Evolutionary conservation across 1,140 invertebrate genomes (phyloP).

Genomic region (Propsilocerus akamusi): DNA sequence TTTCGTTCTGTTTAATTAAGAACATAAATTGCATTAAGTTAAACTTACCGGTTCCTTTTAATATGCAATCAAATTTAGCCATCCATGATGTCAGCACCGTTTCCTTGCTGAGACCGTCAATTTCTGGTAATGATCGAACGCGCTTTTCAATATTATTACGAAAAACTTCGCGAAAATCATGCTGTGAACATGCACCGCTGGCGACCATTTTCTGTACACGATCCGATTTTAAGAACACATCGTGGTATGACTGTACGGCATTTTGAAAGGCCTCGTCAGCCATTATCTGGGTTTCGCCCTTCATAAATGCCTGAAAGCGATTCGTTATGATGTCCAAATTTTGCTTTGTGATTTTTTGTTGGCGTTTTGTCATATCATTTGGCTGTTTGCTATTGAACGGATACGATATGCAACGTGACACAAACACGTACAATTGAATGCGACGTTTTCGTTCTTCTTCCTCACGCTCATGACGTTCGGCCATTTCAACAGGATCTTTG

Average conservation of each 20-base stretch:
- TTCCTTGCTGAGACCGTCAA: conserved; percentile 98
- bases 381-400: conserved; percentile 99
- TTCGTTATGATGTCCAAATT: conserved; percentile 90
- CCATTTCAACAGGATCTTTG: conserved; percentile 32
- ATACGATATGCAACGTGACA: conserved; percentile 94
- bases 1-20: neutral
- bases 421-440: conserved; percentile 95
- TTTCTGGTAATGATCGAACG: conserved; percentile 92
- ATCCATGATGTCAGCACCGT: conserved; percentile 98
- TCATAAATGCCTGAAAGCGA: conserved; percentile 80
- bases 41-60: conserved; percentile 55
- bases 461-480: conserved; percentile 73
- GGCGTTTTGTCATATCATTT: conserved; percentile 85
- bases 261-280: conserved; percentile 99
- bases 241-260: conserved; percentile 92
- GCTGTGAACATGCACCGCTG: conserved; percentile 90
- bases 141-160: conserved; percentile 94
- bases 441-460: conserved; percentile 84
- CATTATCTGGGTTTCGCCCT: conserved; percentile 93
- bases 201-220: conserved; percentile 88
- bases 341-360: conserved; percentile 88
- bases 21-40: neutral
- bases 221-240: conserved; percentile 95
- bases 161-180: conserved; percentile 98
- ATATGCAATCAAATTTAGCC: conserved; percentile 98